Base-by-base conservation (phyloP, 2,797 vertebrate genomes). In the Acipenser ruthenus region DNA sequence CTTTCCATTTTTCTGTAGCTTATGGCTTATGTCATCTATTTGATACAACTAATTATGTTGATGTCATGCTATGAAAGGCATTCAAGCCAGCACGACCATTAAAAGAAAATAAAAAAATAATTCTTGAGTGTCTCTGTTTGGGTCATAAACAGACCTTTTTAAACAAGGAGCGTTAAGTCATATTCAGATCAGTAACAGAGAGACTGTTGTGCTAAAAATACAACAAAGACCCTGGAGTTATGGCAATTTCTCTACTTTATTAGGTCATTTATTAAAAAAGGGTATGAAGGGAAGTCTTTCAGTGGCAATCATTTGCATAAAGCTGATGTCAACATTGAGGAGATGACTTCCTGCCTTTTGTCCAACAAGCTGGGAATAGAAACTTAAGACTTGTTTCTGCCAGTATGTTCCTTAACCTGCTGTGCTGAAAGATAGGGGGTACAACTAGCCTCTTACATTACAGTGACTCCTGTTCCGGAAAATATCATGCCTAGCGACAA, bases 31-130 rank as follows among this genome's bases (percentile, higher is more conserved):
- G 86, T 90, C 85, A 88, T 90, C 83, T 86, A 87, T 89, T 90
- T 83, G 88, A 86, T 89, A 87, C 88, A 85, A 90, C 89, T 92
- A 89, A 88, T 91, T 92, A 88, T 88, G 85, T 87, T 93, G 93
- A 95, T 94, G 93, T 92, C 85, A 85, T 82, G 87, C 89, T 88
- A 89, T 90, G 90, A 92, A 90, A 91, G 88, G 82, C 85, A 87
- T 87, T 88, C 83, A 86, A 84, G 86, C 82, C 87, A 88, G 87
- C 87, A 37, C 23, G 2, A 37, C 23, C 23, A 37, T 37, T 37
- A 37, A 37, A 37, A 37, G 23, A 37, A 37, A 37, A 37, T 37
- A 37, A 37, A 37, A 37, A 3, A 37, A 37, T 37, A 91, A 91
- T 84, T 85, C 88, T 87, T 86, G 87, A 86, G 80, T 85, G 86